phyloP scores from a whole-genome alignment of 2,113 vertebrate genomes.

The Amphilophus citrinellus region DNA sequence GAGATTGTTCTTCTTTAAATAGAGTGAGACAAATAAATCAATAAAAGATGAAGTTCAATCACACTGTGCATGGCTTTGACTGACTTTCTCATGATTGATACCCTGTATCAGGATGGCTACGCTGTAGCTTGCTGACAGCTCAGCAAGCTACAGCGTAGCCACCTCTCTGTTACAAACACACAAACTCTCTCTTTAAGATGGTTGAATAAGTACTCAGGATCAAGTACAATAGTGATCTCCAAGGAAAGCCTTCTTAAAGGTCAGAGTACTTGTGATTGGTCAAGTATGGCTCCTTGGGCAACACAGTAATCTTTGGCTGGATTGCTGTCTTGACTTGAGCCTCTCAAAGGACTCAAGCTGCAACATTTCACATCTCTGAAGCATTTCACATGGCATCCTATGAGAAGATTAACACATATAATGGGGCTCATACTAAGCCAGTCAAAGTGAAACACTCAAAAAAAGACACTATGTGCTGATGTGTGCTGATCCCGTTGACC shows the following conservation, averaged over 20 bases:
- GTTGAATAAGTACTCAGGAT: conserved; percentile 59
- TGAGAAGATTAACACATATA: too few relatives aligned
- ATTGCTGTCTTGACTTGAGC: too few relatives aligned
- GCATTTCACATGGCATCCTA: too few relatives aligned
- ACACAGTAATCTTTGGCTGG: too few relatives aligned
- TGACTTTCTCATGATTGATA: conserved; percentile 31
- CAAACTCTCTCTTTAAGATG: background rate
- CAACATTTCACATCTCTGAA: too few relatives aligned
- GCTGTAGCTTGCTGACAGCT: conserved; percentile 22
- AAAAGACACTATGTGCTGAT: too few relatives aligned
- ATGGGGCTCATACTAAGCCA: too few relatives aligned
- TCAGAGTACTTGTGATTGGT: conserved; percentile 1
- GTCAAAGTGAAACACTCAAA: too few relatives aligned
- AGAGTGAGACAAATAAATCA: conserved; percentile 26
- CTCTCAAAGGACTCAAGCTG: too few relatives aligned
- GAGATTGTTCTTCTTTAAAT: conserved; percentile 3
- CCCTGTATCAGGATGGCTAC: conserved; percentile 4
- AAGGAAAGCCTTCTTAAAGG: conserved; percentile 14
- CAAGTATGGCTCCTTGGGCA: background rate
- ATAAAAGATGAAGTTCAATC: conserved; percentile 6
- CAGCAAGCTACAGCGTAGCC: background rate
- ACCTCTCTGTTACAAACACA: background rate
- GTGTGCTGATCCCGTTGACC: too few relatives aligned
- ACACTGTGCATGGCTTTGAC: background rate
- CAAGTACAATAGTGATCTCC: conserved; percentile 42